A percentile compares a stretch with the other conserved stretches of the same genome.
Conservation (phyloP, 2,797 vertebrate genomes). For the Sitta carolinensis region DNA sequence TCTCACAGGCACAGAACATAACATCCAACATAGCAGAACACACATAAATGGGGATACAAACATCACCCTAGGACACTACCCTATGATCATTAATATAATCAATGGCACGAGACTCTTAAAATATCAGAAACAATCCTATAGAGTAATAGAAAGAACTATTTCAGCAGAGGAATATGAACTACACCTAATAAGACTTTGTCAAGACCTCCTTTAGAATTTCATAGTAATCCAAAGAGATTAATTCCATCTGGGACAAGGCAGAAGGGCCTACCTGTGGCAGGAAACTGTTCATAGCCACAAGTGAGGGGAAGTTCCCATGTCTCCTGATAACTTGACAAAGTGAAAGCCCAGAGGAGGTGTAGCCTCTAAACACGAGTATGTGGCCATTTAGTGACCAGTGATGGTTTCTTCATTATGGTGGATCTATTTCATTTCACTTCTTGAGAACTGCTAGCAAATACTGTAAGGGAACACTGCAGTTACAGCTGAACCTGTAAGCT, state of each 20-base stretch:
- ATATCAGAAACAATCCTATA: not conserved
- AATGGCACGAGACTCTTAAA: not conserved
- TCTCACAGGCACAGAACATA: no score
- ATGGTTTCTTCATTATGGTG: not conserved
- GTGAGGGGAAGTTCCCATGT: not conserved
- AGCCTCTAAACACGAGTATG: not conserved
- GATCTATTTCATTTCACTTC: not conserved
- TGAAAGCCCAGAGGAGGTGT: not conserved
- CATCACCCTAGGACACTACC: no score
- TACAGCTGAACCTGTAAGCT: not conserved
- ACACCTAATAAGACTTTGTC: not conserved
- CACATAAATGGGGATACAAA: no score
- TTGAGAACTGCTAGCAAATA: not conserved
- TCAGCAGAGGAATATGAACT: not conserved
- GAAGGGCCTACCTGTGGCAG: not conserved
- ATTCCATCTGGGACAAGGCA: not conserved
- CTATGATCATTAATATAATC: not conserved
- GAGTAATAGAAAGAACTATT: not conserved
- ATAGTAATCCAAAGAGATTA: not conserved
- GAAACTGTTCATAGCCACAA: not conserved
- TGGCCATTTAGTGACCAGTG: not conserved
- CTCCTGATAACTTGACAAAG: not conserved
- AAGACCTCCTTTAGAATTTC: not conserved
- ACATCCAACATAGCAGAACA: no score
- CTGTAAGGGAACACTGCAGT: not conserved